These are phyloP conservation scores for Nudaria mundana DNA, from an alignment of 2,888 invertebrate species.

Conservation along the genomic window DNA sequence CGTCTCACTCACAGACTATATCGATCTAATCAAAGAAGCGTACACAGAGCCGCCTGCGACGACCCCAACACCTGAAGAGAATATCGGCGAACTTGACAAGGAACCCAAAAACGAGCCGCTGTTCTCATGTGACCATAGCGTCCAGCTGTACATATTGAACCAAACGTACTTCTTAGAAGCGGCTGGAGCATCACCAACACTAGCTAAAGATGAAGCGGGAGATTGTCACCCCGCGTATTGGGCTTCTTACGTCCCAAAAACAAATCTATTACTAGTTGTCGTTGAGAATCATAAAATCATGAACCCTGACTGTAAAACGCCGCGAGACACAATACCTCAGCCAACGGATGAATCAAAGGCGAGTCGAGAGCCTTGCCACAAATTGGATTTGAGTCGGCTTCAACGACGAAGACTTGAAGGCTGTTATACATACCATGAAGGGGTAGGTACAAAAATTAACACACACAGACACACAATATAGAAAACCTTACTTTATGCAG, in stretches of 20 bases:
- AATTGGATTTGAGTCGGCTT: constrained; percentile 85
- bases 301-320: constrained; percentile 58
- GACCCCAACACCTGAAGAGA: constrained; percentile 35
- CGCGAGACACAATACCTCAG: constrained; percentile 82
- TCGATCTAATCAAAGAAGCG: constrained; percentile 39
- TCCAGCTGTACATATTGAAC: constrained; percentile 85
- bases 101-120: constrained; percentile 62
- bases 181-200: constrained; percentile 51
- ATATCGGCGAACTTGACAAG: constrained; percentile 53
- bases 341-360: constrained; percentile 56
- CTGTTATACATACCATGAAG: constrained; percentile 88
- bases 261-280: constrained; percentile 89
- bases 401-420: constrained; percentile 85
- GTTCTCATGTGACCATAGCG: constrained; percentile 87
- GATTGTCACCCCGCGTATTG: constrained; percentile 79
- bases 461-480: too few relatives aligned
- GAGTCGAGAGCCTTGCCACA: constrained; percentile 86
- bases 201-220: constrained; percentile 48
- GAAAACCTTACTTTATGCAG: too few relatives aligned
- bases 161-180: constrained; percentile 74
- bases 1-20: constrained; percentile 53
- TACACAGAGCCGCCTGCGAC: constrained; percentile 46
- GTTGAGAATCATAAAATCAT: constrained; percentile 73
- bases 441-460: too few relatives aligned
- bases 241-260: constrained; percentile 87